Conservation (phyloP, 1,140 invertebrate species). For the Stegodyphus mimosarum region DNA sequence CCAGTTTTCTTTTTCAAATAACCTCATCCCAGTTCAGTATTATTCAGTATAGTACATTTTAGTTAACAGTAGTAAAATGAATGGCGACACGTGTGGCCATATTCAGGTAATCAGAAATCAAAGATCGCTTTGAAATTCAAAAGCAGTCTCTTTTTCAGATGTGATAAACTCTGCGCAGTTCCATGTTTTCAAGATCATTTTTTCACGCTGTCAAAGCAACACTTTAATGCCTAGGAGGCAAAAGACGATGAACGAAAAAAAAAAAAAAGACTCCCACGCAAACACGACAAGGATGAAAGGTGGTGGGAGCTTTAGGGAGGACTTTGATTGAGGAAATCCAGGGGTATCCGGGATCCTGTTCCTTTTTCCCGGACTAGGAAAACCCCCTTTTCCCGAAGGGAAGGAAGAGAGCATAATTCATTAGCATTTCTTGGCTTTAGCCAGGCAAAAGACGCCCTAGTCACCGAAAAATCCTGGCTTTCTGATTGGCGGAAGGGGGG, state of each 20-base stretch:
- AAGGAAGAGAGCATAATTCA: constrained; percentile 57
- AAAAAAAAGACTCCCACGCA: constrained; percentile 5
- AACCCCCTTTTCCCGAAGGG: constrained; percentile 46
- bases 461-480: constrained; percentile 37
- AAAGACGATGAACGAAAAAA: constrained; percentile 12
- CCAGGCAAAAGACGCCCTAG: not conserved
- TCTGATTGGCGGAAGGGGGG: constrained; percentile 53
- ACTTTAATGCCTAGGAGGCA: constrained; percentile 16
- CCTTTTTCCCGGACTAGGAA: constrained; percentile 36
- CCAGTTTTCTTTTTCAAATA: too few relatives aligned
- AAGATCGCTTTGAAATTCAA: too few relatives aligned
- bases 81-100: too few relatives aligned
- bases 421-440: constrained; percentile 49
- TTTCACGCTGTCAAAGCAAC: not conserved
- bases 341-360: constrained; percentile 55
- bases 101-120: too few relatives aligned
- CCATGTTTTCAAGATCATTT: not conserved
- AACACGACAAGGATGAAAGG: constrained; percentile 9
- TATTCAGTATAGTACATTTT: too few relatives aligned
- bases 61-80: too few relatives aligned
- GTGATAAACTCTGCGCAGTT: not conserved
- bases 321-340: constrained; percentile 58
- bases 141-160: too few relatives aligned
- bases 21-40: too few relatives aligned
- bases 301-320: not conserved